A percentile compares a stretch with the other conserved stretches of the same genome.
These are phyloP conservation scores for Xenopus tropicalis DNA, from an alignment of 2,113 vertebrate species.

Conservation along the genomic window UCB_Xtro_10.0 CM004449.2:55595001-55595500, in stretches of 20 bases:
- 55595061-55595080: too few relatives aligned
- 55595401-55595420: background rate
- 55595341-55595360: slow-evolving; percentile 28
- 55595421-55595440: background rate
- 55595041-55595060: background rate
- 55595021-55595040: background rate
- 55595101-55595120: background rate
- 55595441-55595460: slow-evolving; percentile 50
- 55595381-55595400: background rate
- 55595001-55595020: background rate
- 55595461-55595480: slow-evolving; percentile 78
- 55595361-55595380: slow-evolving; percentile 23
- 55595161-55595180: background rate
- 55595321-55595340: slow-evolving; percentile 39
- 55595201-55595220: background rate
- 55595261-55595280: slow-evolving; percentile 12
- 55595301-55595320: slow-evolving; percentile 40
- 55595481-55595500: slow-evolving; percentile 79
- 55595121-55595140: background rate
- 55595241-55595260: too few relatives aligned
- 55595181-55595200: background rate
- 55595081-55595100: background rate
- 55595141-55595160: background rate
- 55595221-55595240: background rate
- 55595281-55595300: slow-evolving; percentile 24